Percentiles rank a stretch among this genome's conserved stretches.
These are phyloP conservation scores for Pao palembangensis DNA, from an alignment of 2,113 vertebrate genomes.

Conservation along the genomic window DNA sequence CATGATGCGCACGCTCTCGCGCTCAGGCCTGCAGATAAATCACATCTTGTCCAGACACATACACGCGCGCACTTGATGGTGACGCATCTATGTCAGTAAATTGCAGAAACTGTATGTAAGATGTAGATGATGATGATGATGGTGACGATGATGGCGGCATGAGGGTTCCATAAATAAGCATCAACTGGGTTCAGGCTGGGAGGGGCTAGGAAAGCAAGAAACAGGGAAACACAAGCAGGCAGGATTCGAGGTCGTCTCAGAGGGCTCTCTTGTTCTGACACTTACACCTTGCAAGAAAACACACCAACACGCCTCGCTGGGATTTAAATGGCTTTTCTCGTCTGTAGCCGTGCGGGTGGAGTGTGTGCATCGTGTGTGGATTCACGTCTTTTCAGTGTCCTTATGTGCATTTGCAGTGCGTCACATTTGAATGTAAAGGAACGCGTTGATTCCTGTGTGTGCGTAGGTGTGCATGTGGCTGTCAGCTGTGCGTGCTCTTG, in stretches of 20 bases:
- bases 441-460: background rate
- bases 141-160: constrained; percentile 46
- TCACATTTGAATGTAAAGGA: too few relatives aligned
- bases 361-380: background rate
- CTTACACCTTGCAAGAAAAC: constrained; percentile 30
- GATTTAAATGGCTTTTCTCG: constrained; percentile 19
- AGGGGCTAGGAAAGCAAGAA: background rate
- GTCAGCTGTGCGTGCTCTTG: constrained; percentile 56
- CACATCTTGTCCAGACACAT: constrained; percentile 13
- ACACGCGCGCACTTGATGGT: constrained; percentile 28
- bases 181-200: constrained; percentile 6
- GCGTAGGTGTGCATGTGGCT: background rate
- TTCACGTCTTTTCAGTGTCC: background rate
- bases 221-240: constrained; percentile 4
- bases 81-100: constrained; percentile 42
- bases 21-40: constrained; percentile 43
- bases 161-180: constrained; percentile 39
- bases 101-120: constrained; percentile 26
- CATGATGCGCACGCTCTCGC: constrained; percentile 11
- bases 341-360: background rate
- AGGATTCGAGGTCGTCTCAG: constrained; percentile 24
- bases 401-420: background rate
- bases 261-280: constrained; percentile 42
- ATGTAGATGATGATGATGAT: constrained; percentile 37
- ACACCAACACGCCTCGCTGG: constrained; percentile 14